phyloP scores from a whole-genome alignment of 2,113 vertebrate species.

The Aegithalos caudatus region DNA sequence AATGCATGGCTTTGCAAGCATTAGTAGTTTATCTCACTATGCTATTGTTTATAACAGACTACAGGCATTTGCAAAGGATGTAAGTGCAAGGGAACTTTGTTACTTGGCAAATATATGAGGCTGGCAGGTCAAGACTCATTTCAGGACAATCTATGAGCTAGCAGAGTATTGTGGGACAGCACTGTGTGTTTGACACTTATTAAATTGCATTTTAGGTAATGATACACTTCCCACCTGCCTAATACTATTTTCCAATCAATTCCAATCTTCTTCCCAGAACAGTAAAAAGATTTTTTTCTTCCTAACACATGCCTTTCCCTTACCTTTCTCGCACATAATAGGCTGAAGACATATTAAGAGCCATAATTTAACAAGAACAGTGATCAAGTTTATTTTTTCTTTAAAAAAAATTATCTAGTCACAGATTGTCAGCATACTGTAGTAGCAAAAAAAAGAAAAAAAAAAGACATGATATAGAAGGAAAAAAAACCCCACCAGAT shows the following conservation, averaged over 20 bases:
- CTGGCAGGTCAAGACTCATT: neutral
- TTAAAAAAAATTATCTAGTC: neutral
- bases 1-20: neutral
- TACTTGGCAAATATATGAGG: neutral
- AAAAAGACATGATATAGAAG: neutral
- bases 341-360: neutral
- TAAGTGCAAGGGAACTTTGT: neutral
- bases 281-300: neutral
- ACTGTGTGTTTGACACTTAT: neutral
- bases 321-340: neutral
- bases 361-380: neutral
- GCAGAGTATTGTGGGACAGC: neutral
- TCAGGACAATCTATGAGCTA: neutral
- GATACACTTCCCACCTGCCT: constrained; percentile 11
- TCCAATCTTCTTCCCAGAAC: neutral
- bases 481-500: neutral
- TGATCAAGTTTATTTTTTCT: neutral
- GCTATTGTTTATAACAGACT: neutral
- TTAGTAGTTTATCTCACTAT: neutral
- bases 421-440: neutral
- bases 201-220: constrained; percentile 49
- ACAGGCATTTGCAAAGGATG: neutral
- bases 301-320: neutral
- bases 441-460: neutral
- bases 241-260: constrained; percentile 41